Evolutionary conservation across 2,888 invertebrate genomes (phyloP), one percentile per base, ranked within the genome.

Genomic region (Megalurothrips usitatus): DNA sequence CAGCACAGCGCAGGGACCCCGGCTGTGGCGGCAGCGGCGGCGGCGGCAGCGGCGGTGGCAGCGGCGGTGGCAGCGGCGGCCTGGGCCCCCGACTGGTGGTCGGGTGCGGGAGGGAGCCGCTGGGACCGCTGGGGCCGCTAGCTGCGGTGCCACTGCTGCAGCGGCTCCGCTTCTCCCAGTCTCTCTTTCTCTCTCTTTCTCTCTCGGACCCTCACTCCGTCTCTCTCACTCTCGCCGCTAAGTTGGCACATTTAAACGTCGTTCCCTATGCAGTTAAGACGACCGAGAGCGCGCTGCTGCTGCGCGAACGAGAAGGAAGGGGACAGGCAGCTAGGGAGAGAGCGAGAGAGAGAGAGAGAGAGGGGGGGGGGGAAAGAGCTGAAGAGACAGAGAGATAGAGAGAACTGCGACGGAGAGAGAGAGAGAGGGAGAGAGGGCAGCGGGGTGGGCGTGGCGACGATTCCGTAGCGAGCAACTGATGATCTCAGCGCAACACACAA

Each of bases 221-320:
- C 19, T 58, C 58, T 19, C 58, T 58, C 19, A 19, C 6, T 58
- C 19, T 58, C 58, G 19, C 58, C 14, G 68, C 68, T 26, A 75
- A 75, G 68, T 75, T 26, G 26, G 26, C 68, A 75, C 68, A 75
- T 75, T 75, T 75, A 23, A 75, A 23, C 26, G 68, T 23, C 68
- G 68, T 75, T 75, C 34, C 34, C 34, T 43, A 43, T 43, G 68
- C 23, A 58, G 58, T 9, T 12, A 23, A 12, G 23, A 52, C 23
- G 23, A n/a, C 14, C 52, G 1, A 10, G 14, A 19, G 58, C 58
- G 19, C 58, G 58, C 58, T 17, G 58, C n/a, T n/a, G n/a, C n/a
- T n/a, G n/a, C 1, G 52, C 1, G 52, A 8, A 17, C 1, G 52
- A 52, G 52, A 52, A 17, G 4, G 52, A 52, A 17, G 52, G 4